A percentile compares a stretch with the other conserved stretches of the same genome.
These are phyloP conservation scores for Eumacrocentrus americanus DNA, from an alignment of 2,888 invertebrate species.

Conservation along the genomic window DNA sequence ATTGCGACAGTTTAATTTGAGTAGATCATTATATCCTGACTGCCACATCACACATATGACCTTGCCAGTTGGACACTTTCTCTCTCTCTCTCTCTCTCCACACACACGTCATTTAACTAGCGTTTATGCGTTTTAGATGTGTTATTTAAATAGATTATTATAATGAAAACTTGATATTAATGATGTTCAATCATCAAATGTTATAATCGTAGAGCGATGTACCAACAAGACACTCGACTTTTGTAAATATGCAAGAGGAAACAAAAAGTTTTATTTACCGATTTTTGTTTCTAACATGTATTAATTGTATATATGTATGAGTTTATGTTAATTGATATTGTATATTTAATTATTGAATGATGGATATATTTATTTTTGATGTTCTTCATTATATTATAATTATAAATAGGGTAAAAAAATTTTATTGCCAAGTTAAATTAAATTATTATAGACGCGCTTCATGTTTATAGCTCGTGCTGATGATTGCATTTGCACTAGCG, in stretches of 20 bases:
- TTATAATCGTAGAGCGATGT: not conserved
- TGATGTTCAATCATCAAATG: not conserved
- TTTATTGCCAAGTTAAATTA: not conserved
- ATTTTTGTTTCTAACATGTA: not conserved
- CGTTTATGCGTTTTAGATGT: not conserved
- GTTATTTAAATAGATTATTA: not conserved
- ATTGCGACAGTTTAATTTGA: not conserved
- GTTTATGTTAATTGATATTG: not conserved
- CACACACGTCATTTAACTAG: too few species aligned
- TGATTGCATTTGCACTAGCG: slow-evolving; percentile 27
- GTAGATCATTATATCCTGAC: not conserved
- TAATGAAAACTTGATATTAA: not conserved
- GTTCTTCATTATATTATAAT: too few species aligned
- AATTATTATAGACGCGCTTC: not conserved
- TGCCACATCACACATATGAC: not conserved
- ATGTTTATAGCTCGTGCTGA: slow-evolving; percentile 1
- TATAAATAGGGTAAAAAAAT: not conserved
- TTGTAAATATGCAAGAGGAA: not conserved
- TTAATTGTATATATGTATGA: not conserved
- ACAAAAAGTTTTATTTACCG: not conserved
- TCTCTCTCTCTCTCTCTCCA: too few species aligned
- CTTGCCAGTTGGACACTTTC: not conserved
- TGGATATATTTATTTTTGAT: not conserved
- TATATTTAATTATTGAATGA: not conserved
- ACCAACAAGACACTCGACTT: not conserved